Base-by-base conservation (phyloP, 2,888 invertebrate genomes). In the Lepidocyrtinus sp. region DNA sequence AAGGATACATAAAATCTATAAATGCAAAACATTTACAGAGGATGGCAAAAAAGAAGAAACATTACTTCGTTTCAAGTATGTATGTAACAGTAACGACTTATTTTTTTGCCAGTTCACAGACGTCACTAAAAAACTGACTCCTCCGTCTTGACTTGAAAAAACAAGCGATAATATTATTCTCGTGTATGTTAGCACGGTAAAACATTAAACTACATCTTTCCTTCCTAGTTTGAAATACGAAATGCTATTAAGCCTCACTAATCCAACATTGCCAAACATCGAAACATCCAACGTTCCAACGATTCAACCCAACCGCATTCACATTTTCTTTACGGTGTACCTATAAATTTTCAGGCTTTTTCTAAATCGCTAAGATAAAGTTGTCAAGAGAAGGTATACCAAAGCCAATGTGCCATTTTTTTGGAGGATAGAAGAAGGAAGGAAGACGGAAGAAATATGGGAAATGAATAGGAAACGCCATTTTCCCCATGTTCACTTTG, bases 371-470 rank as follows among this genome's bases (percentile, higher is more conserved):
- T 17, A 17, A 65, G 19, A 65, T 27, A 65, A 67, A 67, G 45
- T 15, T 67, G 22, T 45, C 15, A 67, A 45, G 27, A 67, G 21
- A 45, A 67, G 46, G 21, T 19, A n/a, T 67, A 59, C 46, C 17
- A 17, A n/a, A 45, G 46, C 36, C 21, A 69, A 69, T 68, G 46
- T 36, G 69, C 46, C 69, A 75, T 75, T 75, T 64, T 61, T 59
- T 59, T 59, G 59, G 75, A 70, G 55, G 55, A 71, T 26, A 26
- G 69, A 63, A n/a, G 59, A 2, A 71, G 22, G 36, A 65, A 71
- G 21, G 65, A 25, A 71, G 71, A 71, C 77, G 77, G 77, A 77
- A 77, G 77, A 45, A 62, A 62, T 71, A 77, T 45, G 71, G 61
- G 65, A 71, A n/a, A n/a, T 75, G 25, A 50, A 19, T 59, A 71